Evolutionary conservation across 2,888 invertebrate species (phyloP).

Genomic region (Eulithis prunata): DNA sequence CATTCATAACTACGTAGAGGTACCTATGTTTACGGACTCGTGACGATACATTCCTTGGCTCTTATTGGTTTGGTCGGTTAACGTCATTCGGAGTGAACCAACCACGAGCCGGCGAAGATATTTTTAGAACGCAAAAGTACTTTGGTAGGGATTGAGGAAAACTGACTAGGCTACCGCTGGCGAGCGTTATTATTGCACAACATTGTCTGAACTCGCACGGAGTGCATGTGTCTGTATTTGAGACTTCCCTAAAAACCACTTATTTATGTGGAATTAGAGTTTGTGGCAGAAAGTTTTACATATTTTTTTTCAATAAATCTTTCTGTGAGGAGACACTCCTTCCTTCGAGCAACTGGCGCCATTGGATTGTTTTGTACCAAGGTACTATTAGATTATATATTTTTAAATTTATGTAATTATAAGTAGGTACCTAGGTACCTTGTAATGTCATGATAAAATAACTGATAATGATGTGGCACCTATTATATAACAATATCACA

Average conservation of each 20-base stretch:
- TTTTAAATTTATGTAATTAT: conserved; percentile 10
- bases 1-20: conserved; percentile 32
- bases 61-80: conserved; percentile 65
- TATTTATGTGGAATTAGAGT: conserved; percentile 24
- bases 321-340: conserved; percentile 46
- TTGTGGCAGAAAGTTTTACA: conserved; percentile 27
- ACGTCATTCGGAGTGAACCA: conserved; percentile 70
- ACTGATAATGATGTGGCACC: conserved; percentile 1
- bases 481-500: not conserved
- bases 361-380: conserved; percentile 60
- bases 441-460: not conserved
- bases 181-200: conserved; percentile 73
- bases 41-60: conserved; percentile 58
- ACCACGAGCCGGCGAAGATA: conserved; percentile 58
- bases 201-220: conserved; percentile 63
- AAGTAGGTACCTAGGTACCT: not conserved
- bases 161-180: conserved; percentile 53
- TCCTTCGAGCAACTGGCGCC: conserved; percentile 49
- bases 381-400: conserved; percentile 47
- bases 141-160: conserved; percentile 75
- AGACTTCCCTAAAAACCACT: conserved; percentile 25
- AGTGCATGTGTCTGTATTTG: conserved; percentile 54
- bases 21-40: conserved; percentile 58
- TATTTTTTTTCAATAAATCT: conserved; percentile 40
- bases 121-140: conserved; percentile 74